Conservation (phyloP, 2,797 vertebrate species). For the Platalea minor region DNA sequence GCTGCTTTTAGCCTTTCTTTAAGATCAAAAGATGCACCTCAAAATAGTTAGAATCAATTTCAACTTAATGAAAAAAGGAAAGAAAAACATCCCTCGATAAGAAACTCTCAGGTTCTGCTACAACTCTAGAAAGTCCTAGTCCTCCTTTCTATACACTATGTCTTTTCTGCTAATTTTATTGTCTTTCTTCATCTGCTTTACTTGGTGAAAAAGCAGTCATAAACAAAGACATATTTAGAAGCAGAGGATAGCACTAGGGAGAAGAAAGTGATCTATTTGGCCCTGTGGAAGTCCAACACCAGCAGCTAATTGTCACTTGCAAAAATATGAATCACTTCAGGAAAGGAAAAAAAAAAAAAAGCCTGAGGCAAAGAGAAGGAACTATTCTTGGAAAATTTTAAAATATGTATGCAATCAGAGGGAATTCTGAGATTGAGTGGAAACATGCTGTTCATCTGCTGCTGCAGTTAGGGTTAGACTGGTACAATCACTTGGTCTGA, state of each 20-base stretch:
- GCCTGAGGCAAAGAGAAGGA: constrained; percentile 43
- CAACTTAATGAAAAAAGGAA: neutral
- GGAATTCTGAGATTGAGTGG: constrained; percentile 36
- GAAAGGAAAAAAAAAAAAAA: neutral
- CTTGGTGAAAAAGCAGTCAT: neutral
- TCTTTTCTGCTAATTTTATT: neutral
- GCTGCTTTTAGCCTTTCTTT: neutral
- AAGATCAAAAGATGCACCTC: neutral
- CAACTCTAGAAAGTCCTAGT: neutral
- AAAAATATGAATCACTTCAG: constrained; percentile 25
- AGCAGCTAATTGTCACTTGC: constrained; percentile 47
- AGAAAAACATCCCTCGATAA: neutral
- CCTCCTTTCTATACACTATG: neutral
- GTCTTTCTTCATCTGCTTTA: neutral
- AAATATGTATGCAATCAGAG: constrained; percentile 54
- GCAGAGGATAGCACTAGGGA: neutral
- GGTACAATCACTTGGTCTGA: constrained; percentile 43
- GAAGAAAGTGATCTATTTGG: constrained; percentile 5
- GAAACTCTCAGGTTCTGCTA: neutral
- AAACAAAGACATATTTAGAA: neutral
- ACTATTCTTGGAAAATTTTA: constrained; percentile 48
- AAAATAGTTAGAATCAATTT: neutral
- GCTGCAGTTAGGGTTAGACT: constrained; percentile 36
- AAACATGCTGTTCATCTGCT: constrained; percentile 17
- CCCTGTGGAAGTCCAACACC: neutral